A percentile compares a stretch with the other conserved stretches of the same genome.
Conservation (phyloP, 2,888 invertebrate genomes). For the Cataglyphis rosenhaueri region DNA sequence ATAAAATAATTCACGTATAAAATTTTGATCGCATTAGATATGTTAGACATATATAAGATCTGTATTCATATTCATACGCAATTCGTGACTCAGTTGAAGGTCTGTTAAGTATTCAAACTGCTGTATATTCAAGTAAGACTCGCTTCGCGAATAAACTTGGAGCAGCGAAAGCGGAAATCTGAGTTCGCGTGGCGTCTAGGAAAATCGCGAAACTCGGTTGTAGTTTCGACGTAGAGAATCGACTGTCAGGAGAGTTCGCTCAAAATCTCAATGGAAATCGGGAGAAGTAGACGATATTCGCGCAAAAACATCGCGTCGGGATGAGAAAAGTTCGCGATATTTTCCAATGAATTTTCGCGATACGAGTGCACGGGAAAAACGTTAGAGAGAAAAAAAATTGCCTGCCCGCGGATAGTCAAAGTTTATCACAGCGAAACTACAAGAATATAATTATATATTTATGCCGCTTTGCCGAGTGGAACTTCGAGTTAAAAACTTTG, state of each 20-base stretch:
- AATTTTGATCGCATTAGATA: conserved; percentile 23
- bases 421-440: conserved; percentile 9
- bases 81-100: conserved; percentile 21
- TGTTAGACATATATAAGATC: not conserved
- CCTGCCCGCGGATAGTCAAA: not conserved
- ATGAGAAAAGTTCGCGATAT: conserved; percentile 29
- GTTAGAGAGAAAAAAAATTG: not conserved
- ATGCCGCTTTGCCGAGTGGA: not conserved
- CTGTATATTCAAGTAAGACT: conserved; percentile 33
- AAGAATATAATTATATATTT: conserved; percentile 52
- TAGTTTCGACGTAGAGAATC: conserved; percentile 37
- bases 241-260: conserved; percentile 30
- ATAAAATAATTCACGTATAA: not conserved
- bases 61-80: conserved; percentile 20
- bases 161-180: conserved; percentile 36
- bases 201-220: conserved; percentile 43
- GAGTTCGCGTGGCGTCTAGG: conserved; percentile 19
- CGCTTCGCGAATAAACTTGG: conserved; percentile 32
- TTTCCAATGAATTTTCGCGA: conserved; percentile 32
- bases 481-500: conserved; percentile 37
- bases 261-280: conserved; percentile 47
- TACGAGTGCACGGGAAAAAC: conserved; percentile 13
- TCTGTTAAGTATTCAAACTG: conserved; percentile 41
- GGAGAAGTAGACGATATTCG: conserved; percentile 16
- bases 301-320: conserved; percentile 21